These are phyloP conservation scores for Saccostrea cuccullata DNA, from an alignment of 1,140 invertebrate species.

Conservation along the genomic window DNA sequence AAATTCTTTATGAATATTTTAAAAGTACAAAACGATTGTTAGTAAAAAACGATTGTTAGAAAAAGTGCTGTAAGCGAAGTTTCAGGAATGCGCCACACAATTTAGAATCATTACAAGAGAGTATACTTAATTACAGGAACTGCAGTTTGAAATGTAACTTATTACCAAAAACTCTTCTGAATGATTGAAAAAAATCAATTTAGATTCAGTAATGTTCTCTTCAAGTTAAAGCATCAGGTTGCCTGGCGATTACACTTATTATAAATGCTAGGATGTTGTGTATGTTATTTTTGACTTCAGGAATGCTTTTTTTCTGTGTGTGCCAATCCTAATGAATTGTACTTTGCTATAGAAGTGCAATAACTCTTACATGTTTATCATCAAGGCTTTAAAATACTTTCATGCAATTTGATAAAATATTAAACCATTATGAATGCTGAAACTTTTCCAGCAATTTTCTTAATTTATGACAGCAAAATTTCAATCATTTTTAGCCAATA, in stretches of 20 bases:
- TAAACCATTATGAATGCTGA: too few relatives aligned
- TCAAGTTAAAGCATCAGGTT: constrained; percentile 15
- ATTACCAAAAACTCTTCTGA: constrained; percentile 18
- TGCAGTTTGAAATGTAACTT: constrained; percentile 5
- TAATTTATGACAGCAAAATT: too few relatives aligned
- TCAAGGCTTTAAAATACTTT: neutral
- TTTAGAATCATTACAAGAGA: neutral
- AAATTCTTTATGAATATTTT: too few relatives aligned
- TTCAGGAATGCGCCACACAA: neutral
- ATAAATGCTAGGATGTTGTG: neutral
- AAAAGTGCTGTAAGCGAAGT: neutral
- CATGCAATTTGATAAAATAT: too few relatives aligned
- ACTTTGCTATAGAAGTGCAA: neutral
- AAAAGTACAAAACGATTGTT: neutral
- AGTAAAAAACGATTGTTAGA: neutral
- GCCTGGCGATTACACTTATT: neutral
- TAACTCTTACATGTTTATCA: neutral
- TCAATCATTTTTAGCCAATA: too few relatives aligned
- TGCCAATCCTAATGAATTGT: constrained; percentile 25
- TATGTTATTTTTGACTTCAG: neutral
- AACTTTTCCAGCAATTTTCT: too few relatives aligned
- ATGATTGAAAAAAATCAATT: constrained; percentile 21
- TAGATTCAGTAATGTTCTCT: constrained; percentile 15
- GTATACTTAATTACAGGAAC: neutral
- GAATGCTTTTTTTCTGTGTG: neutral